Percentiles rank a stretch among this genome's conserved stretches.
Conservation (phyloP, 2,797 vertebrate genomes). For the Xenentodon cancila region DNA sequence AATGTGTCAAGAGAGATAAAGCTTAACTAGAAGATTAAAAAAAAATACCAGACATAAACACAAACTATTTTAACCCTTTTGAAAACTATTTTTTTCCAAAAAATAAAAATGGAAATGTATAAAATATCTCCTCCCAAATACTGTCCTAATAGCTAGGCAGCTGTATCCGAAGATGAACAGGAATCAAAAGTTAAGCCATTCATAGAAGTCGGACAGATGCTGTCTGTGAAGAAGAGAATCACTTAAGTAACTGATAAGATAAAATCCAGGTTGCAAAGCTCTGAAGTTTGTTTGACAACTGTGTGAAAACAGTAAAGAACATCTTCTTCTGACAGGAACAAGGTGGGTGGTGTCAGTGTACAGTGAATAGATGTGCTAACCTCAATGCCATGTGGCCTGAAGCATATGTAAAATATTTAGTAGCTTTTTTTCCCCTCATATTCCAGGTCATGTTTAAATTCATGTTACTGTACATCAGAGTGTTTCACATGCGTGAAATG, state of each 20-base stretch:
- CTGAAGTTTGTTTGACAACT: slow-evolving; percentile 1
- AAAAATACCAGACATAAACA: slow-evolving; percentile 1
- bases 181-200: slow-evolving; percentile 27
- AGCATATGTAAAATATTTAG: slow-evolving; percentile 56
- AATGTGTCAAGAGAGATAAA: slow-evolving; percentile 23
- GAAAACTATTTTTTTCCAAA: slow-evolving; percentile 37
- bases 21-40: slow-evolving; percentile 3
- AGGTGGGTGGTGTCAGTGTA: slow-evolving; percentile 9
- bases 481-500: slow-evolving; percentile 36
- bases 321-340: neutral
- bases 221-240: slow-evolving; percentile 26
- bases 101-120: slow-evolving; percentile 28
- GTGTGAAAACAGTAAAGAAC: neutral
- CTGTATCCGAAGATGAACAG: slow-evolving; percentile 17
- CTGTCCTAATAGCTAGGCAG: slow-evolving; percentile 11
- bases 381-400: slow-evolving; percentile 14
- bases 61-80: slow-evolving; percentile 17
- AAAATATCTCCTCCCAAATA: slow-evolving; percentile 42
- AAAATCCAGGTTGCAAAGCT: neutral
- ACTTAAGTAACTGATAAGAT: slow-evolving; percentile 18
- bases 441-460: slow-evolving; percentile 47
- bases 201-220: neutral
- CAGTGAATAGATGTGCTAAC: slow-evolving; percentile 8
- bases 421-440: slow-evolving; percentile 45
- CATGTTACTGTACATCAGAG: slow-evolving; percentile 15